phyloP scores from a whole-genome alignment of 2,888 invertebrate species.

The Drosophila neonasuta region DNA sequence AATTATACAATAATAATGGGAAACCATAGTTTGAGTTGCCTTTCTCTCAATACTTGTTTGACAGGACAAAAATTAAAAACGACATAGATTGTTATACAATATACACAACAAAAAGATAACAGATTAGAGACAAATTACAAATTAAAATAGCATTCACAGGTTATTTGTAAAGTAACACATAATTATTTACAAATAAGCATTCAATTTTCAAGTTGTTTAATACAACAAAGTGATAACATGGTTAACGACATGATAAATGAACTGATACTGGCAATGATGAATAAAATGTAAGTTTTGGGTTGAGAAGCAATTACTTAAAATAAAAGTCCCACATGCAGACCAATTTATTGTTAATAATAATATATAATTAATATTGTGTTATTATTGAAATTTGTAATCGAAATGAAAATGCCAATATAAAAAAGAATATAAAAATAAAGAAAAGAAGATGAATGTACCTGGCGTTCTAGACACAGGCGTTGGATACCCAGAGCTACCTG shows the following conservation, averaged over 20 bases:
- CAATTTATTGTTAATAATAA: slow-evolving; percentile 13
- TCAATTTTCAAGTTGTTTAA: neutral
- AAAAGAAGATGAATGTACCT: slow-evolving; percentile 78
- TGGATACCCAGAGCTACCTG: slow-evolving; percentile 81
- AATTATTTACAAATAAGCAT: neutral
- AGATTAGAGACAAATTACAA: neutral
- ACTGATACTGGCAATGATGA: neutral
- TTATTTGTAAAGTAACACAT: neutral
- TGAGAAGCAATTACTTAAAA: slow-evolving; percentile 14
- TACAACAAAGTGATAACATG: neutral
- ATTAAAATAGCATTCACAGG: neutral
- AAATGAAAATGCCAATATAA: slow-evolving; percentile 14
- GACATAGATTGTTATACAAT: neutral
- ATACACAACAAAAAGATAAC: neutral
- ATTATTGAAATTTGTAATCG: slow-evolving; percentile 15
- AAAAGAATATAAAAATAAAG: slow-evolving; percentile 48
- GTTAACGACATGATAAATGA: neutral
- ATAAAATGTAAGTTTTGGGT: slow-evolving; percentile 2
- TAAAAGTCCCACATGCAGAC: slow-evolving; percentile 43
- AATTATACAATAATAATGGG: neutral
- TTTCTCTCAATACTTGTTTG: neutral
- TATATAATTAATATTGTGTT: slow-evolving; percentile 6
- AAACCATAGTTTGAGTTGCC: no score
- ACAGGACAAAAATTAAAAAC: neutral
- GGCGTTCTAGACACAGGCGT: slow-evolving; percentile 83